Evolutionary conservation across 2,888 invertebrate species (phyloP), one percentile per base, ranked within the genome.

Genomic region (Pilophorus perplexus): DNA sequence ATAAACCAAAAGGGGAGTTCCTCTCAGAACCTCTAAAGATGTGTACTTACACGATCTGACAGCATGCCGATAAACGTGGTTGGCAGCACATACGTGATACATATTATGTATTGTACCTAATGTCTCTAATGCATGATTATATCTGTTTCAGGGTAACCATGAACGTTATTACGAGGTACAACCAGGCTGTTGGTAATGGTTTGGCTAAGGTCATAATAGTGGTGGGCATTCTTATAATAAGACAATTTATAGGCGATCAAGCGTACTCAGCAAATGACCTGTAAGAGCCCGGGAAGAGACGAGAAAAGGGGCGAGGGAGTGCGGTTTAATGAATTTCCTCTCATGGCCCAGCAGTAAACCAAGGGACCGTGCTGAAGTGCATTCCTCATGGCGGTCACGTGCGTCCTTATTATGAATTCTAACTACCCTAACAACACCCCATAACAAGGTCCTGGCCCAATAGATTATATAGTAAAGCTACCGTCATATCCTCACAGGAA

Each of bases 381-480:
- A 46, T 62, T 62, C 48, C 48, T 62, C 62, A 62, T 62, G 46
- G 62, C 23, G 62, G 22, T 62, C 62, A 62, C 62, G 62, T 62
- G 62, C 62, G 46, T 48, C 62, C 62, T 62, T 48, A 62, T 62
- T 62, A 62, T 62, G 62, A 28, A 62, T 62, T 46, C 62, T 28
- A 62, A 62, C 62, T 62, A 48, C 62, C 18, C 62, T 28, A 42
- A 62, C 62, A 48, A 62, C 62, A 62, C 62, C 46, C 62, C 38
- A 37, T 55, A 38, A 38, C 38, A 12, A 10, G 23, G 46, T 20
- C 62, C 62, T 62, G 44, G 48, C 62, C 37, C 62, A 46, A 62
- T 62, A 62, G 62, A 62, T 62, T 46, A 46, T 62, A 18, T 22
- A 48, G 62, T 62, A 28, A 62, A 28, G 20, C 28, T 14, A 6